A percentile compares a stretch with the other conserved stretches of the same genome.
These are phyloP conservation scores for Augochlora pura DNA, from an alignment of 1,140 invertebrate genomes.

Conservation along the genomic window DNA sequence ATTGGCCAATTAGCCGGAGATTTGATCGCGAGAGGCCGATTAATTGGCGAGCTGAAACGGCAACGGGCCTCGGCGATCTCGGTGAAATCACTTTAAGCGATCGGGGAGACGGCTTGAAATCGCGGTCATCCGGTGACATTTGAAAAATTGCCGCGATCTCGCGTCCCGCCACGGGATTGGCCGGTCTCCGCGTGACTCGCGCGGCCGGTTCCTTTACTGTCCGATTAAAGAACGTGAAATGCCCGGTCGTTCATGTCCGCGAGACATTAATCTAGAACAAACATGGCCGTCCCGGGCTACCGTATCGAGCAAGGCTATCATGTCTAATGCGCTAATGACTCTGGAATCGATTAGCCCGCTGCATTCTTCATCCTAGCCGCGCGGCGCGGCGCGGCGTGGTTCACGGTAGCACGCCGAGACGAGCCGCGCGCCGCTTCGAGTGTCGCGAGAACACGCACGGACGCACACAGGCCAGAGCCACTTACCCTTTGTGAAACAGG, in stretches of 20 bases:
- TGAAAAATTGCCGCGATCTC: constrained; percentile 16
- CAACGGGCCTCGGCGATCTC: too few species aligned
- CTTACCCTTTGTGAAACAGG: too few species aligned
- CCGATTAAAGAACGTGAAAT: constrained; percentile 75
- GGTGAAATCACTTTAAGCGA: constrained; percentile 1
- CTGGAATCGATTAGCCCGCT: constrained; percentile 69
- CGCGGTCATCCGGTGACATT: not conserved
- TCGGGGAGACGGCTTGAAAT: constrained; percentile 8
- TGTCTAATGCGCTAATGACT: constrained; percentile 76
- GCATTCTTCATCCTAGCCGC: constrained; percentile 19
- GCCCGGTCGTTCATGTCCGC: constrained; percentile 66
- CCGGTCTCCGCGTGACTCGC: constrained; percentile 8
- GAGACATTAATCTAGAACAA: constrained; percentile 77
- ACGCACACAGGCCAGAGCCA: too few species aligned
- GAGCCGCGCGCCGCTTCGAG: too few species aligned
- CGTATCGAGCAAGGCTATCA: constrained; percentile 68
- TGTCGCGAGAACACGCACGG: too few species aligned
- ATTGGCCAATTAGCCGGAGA: not conserved
- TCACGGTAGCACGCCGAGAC: not conserved
- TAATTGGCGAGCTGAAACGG: not conserved
- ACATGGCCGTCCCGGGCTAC: constrained; percentile 67
- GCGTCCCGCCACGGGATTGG: too few species aligned
- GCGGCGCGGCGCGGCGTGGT: not conserved
- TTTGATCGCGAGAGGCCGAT: not conserved
- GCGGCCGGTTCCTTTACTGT: constrained; percentile 51